Evolutionary conservation across 2,113 vertebrate genomes (phyloP), one percentile per base, ranked within the genome.

Genomic region (Stomatorhinus ivindoensis): DNA sequence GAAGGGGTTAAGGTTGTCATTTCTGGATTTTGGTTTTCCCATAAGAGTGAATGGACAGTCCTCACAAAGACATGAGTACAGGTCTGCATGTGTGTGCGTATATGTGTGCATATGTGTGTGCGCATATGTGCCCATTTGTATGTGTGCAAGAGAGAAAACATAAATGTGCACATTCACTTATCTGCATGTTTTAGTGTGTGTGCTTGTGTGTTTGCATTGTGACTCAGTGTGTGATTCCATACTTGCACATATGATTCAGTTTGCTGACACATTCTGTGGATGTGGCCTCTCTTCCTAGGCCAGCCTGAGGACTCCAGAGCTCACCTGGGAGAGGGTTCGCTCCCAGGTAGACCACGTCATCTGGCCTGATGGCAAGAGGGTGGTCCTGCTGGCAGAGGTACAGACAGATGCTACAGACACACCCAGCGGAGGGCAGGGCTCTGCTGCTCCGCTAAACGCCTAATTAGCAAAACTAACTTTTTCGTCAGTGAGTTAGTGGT

Each of bases 331-430:
- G 92, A 96, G 98, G 31, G 98, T 99, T 0, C 97, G 98, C 17
- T 99, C 98, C 91, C 98, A 99, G 91, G 98, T 99, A 86, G 98
- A 99, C 89, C 98, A 99, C 7, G 95, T 99, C 93, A 99, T 99
- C 95, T 99, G 98, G 98, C 98, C 98, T 0, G 98, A 99, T 0
- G 98, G 98, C 88, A 99, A 99, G 90, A 95, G 98, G 0, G 97
- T 99, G 17, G 97, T 99, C 91, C 94, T 99, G 88, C 96, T 99
- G 92, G 98, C 98, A 0, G 98, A 99, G 97, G 98, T 99, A 94
- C 0, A 85, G 65, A 65, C 31, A 80, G 31, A 85, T 11, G n/a
- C 19, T 55, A 55, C 6, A 69, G 61, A 27, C 27, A 69, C 61
- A 31, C 9, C 61, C n/a, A 31, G 61, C 1, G 10, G 61, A 4